These are phyloP conservation scores for Oeneis ivallda DNA, from an alignment of 2,888 invertebrate species.

Conservation along the genomic window DNA sequence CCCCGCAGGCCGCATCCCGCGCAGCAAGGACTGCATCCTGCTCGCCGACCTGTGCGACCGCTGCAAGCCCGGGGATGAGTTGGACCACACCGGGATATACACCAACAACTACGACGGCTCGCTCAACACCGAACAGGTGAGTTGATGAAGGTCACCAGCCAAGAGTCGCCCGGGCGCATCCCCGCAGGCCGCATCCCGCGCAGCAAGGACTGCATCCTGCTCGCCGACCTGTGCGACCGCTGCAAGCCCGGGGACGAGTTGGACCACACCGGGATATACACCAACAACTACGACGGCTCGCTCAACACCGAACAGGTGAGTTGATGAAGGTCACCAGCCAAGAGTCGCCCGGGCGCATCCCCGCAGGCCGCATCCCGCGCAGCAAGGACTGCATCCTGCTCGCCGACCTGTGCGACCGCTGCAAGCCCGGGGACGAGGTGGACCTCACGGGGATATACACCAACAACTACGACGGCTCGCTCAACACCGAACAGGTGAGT, in stretches of 20 bases:
- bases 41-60: conserved; percentile 97
- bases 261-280: conserved; percentile 96
- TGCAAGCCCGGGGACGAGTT: conserved; percentile 99
- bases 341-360: conserved; percentile 98
- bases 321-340: conserved; percentile 97
- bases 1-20: conserved; percentile 97
- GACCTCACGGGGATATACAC: conserved; percentile 97
- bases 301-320: no score
- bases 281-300: conserved; percentile 98
- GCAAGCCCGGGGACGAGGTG: conserved; percentile 99
- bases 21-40: conserved; percentile 98
- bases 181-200: conserved; percentile 98
- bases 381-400: conserved; percentile 98
- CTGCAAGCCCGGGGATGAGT: conserved; percentile 99
- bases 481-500: no score
- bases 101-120: conserved; percentile 99
- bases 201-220: conserved; percentile 96
- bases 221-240: conserved; percentile 97
- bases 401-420: conserved; percentile 97
- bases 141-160: conserved; percentile 96
- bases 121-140: conserved; percentile 95
- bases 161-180: conserved; percentile 98
- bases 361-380: conserved; percentile 97
- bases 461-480: conserved; percentile 98
- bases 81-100: conserved; percentile 97